Percentiles rank a stretch among this genome's conserved stretches.
Conservation (phyloP, 2,797 vertebrate genomes). For the Calcarius lapponicus region DNA sequence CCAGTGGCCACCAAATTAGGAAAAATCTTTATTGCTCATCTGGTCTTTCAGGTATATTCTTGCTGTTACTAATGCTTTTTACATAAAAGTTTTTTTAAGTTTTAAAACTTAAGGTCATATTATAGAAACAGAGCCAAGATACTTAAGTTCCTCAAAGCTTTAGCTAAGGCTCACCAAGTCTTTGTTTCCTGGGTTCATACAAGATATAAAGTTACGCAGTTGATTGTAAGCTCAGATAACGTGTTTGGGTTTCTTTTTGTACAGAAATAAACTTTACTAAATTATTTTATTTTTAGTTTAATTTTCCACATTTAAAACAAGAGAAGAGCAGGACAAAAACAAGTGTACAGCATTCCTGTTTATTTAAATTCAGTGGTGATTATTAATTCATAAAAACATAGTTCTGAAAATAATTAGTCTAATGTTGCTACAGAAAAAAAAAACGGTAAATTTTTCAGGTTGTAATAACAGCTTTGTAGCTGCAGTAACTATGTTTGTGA, state of each 20-base stretch:
- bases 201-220: not conserved
- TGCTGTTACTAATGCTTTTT: not conserved
- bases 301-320: not conserved
- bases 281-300: not conserved
- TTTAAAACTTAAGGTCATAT: not conserved
- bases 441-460: not conserved
- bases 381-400: not conserved
- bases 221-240: not conserved
- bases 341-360: not conserved
- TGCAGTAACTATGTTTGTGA: not conserved
- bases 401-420: not conserved
- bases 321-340: not conserved
- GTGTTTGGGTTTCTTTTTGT: not conserved
- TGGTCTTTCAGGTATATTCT: not conserved
- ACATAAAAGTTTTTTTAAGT: not conserved
- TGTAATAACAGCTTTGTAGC: not conserved
- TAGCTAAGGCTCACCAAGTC: not conserved
- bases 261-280: not conserved
- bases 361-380: not conserved
- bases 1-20: not conserved
- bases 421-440: not conserved
- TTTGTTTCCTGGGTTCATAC: not conserved
- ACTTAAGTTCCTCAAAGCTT: not conserved
- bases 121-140: not conserved
- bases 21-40: not conserved